These are phyloP conservation scores for Aphelenchoides fujianensis DNA, from an alignment of 1,140 invertebrate species.

Conservation along the genomic window DNA sequence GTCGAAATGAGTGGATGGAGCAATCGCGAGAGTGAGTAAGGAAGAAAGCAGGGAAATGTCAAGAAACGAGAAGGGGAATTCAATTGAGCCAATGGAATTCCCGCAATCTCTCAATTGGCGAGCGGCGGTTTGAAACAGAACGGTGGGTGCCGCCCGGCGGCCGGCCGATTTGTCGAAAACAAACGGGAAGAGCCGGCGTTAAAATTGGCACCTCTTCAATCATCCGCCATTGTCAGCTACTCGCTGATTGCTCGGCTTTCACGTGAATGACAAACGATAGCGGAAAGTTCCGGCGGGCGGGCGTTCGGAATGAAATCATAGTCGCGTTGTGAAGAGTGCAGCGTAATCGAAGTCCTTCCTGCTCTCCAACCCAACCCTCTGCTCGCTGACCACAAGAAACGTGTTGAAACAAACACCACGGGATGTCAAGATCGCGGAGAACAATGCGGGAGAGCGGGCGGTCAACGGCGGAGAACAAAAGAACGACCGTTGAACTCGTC, in stretches of 20 bases:
- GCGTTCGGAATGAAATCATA: background rate
- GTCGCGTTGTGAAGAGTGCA: background rate
- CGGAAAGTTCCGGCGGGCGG: background rate
- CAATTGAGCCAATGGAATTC: background rate
- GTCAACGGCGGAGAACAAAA: too few relatives aligned
- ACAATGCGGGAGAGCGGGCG: too few relatives aligned
- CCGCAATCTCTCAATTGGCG: too few relatives aligned
- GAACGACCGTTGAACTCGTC: too few relatives aligned
- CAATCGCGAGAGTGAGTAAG: background rate
- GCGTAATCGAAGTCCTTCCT: background rate
- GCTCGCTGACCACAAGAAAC: too few relatives aligned
- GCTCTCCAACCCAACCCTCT: background rate
- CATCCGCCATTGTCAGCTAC: background rate
- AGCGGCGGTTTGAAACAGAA: background rate
- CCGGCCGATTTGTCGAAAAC: background rate
- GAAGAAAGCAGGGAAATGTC: background rate
- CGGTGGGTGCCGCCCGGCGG: background rate
- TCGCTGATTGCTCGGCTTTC: too few relatives aligned
- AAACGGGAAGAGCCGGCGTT: background rate
- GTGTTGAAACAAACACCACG: too few relatives aligned
- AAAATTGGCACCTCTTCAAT: slow-evolving; percentile 1
- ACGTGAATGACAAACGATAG: too few relatives aligned
- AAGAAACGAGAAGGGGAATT: background rate
- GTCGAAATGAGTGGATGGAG: background rate
- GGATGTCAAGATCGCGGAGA: too few relatives aligned